Base-by-base conservation (phyloP, 2,888 invertebrate genomes). In the Thalpophila matura region DNA sequence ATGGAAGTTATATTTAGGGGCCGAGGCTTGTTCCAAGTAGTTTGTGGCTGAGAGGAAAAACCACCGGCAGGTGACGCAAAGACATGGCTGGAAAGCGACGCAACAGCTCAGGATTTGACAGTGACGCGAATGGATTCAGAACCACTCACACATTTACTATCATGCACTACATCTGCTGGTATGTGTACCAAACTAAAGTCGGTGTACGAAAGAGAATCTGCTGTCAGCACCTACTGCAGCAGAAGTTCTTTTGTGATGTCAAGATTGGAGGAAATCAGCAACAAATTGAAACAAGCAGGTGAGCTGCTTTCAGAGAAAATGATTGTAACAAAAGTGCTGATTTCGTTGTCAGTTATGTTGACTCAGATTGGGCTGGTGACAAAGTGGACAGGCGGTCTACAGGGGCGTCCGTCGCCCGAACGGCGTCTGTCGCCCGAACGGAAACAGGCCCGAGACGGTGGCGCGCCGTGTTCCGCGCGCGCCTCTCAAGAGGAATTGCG, bases 1-100 rank as follows among this genome's bases (percentile, higher is more conserved):
- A 45, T 45, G 43, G 43, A 45, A 27, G 27, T 45, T 6, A 45
- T 45, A 16, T 45, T 45, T 27, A 27, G 43, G 1, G 43, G 43
- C 6, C 16, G 43, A 43, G 43, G 43, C 3, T 18, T 43, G 10
- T 27, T 27, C 10, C 5, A 43, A 16, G 16, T 16, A 10, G 43
- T 43, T 43, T 43, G 43, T 27, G 43, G 27, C 27, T 5, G 16
- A 16, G 14, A 14, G 14, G 16, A 43, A 43, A 43, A 43, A 16
- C 43, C 43, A 2, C 1, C 6, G 16, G 16, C 16, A 6, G 16
- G 1, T 14, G 22, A 27, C 4, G 24, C 3, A 43, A 26, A 43
- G 5, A 1, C 16, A 27, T 27, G 43, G 43, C 43, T 27, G 10
- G 43, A 16, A 6, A 27, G 12, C 6, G 43, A 27, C 12, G 43